Percentiles rank a stretch among this genome's conserved stretches.
Evolutionary conservation across 2,888 invertebrate genomes (phyloP).

Genomic region (Mylabris sibirica): DNA sequence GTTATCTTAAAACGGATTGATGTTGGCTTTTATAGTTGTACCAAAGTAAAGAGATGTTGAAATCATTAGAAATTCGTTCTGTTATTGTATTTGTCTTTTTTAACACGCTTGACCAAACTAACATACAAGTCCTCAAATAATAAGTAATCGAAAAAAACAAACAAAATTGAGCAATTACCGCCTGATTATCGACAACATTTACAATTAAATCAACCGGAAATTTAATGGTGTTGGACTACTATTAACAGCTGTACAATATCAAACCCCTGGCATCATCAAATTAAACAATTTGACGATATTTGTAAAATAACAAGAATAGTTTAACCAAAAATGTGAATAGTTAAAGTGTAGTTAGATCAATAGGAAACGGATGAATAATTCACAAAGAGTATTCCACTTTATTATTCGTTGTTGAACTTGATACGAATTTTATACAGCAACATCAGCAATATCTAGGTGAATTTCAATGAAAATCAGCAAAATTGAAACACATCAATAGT

Average conservation of each 20-base stretch:
- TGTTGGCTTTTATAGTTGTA: constrained; percentile 2
- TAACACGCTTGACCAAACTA: neutral
- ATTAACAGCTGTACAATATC: too few relatives aligned
- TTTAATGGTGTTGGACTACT: too few relatives aligned
- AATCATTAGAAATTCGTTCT: constrained; percentile 3
- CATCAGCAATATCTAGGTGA: neutral
- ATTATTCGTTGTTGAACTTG: neutral
- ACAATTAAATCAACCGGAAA: too few relatives aligned
- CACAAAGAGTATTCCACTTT: neutral
- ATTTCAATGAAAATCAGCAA: neutral
- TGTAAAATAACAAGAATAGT: too few relatives aligned
- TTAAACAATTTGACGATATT: too few relatives aligned
- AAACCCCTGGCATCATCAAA: too few relatives aligned
- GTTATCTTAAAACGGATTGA: neutral
- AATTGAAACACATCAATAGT: neutral
- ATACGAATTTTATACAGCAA: constrained; percentile 4
- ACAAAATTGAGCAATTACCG: neutral
- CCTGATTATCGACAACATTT: neutral
- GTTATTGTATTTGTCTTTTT: neutral
- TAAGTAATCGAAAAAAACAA: neutral
- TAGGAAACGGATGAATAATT: constrained; percentile 8
- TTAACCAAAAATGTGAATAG: neutral
- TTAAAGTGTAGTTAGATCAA: constrained; percentile 4
- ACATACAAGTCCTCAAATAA: neutral
- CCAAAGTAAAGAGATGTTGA: neutral